Evolutionary conservation across 1,140 invertebrate species (phyloP).

Genomic region (Gonatopus flavifemur): DNA sequence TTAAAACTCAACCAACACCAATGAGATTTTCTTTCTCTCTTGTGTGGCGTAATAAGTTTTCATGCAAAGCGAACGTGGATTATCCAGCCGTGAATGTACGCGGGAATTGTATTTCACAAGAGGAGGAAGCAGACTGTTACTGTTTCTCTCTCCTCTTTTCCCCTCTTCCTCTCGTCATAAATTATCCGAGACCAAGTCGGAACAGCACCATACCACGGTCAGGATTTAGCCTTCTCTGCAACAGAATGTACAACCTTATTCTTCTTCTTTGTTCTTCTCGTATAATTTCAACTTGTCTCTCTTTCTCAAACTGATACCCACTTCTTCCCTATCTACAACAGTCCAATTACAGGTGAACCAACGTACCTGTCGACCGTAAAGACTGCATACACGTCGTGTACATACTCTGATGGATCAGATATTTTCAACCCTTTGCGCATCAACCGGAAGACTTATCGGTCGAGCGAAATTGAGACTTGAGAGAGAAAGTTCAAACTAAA

Average conservation of each 20-base stretch:
- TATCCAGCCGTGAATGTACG: conserved; percentile 58
- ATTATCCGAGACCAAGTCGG: conserved; percentile 40
- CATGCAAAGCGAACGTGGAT: conserved; percentile 57
- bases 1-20: too few relatives aligned
- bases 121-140: conserved; percentile 57
- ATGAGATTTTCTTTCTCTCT: too few relatives aligned
- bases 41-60: conserved; percentile 59
- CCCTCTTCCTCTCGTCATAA: conserved; percentile 40
- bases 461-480: too few relatives aligned
- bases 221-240: conserved; percentile 33
- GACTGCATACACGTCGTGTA: too few relatives aligned
- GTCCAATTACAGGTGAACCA: conserved; percentile 22
- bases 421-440: too few relatives aligned
- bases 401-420: too few relatives aligned
- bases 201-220: conserved; percentile 25
- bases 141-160: conserved; percentile 34
- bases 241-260: background rate
- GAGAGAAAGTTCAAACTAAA: too few relatives aligned
- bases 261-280: conserved; percentile 8
- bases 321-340: background rate
- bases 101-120: conserved; percentile 59
- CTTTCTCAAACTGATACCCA: background rate
- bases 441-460: too few relatives aligned
- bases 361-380: conserved; percentile 22
- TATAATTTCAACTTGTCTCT: conserved; percentile 14